A percentile compares a stretch with the other conserved stretches of the same genome.
These are phyloP conservation scores for Harpagoxenus sublaevis DNA, from an alignment of 2,888 invertebrate species.

Conservation along the genomic window DNA sequence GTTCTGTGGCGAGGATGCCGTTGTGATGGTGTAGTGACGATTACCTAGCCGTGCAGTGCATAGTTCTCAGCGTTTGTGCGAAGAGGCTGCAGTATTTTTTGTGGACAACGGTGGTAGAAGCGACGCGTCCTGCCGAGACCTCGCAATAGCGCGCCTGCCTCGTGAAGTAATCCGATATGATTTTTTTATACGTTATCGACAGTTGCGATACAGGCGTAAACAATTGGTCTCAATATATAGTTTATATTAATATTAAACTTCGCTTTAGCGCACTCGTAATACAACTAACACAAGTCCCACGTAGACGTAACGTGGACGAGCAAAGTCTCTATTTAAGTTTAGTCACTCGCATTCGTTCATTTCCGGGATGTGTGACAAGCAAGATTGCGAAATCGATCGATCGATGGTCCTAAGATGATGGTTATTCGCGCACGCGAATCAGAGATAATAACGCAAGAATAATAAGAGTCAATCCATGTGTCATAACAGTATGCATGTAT, in stretches of 20 bases:
- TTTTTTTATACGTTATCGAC: slow-evolving; percentile 27
- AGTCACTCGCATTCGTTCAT: slow-evolving; percentile 59
- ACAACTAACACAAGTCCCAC: slow-evolving; percentile 42
- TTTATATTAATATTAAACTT: slow-evolving; percentile 71
- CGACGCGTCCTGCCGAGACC: neutral
- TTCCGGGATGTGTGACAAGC: slow-evolving; percentile 57
- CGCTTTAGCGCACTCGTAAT: slow-evolving; percentile 66
- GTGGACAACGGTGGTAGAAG: neutral
- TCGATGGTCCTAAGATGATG: slow-evolving; percentile 71
- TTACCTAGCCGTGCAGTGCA: slow-evolving; percentile 15
- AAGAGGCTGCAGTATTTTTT: neutral
- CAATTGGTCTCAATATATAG: slow-evolving; percentile 75
- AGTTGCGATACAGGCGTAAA: slow-evolving; percentile 50
- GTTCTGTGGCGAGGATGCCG: slow-evolving; percentile 97
- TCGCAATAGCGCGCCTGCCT: neutral
- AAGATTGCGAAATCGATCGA: slow-evolving; percentile 55
- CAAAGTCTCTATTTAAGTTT: slow-evolving; percentile 68
- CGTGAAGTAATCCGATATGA: neutral
- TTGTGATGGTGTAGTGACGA: slow-evolving; percentile 93
- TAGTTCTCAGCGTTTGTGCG: slow-evolving; percentile 2
- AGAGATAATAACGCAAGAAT: slow-evolving; percentile 70
- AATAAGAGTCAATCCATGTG: slow-evolving; percentile 77
- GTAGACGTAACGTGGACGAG: slow-evolving; percentile 60
- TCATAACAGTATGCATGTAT: slow-evolving; percentile 80
- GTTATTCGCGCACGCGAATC: slow-evolving; percentile 61